Conservation (phyloP, 2,888 invertebrate species). For the Ommatoiulus sabulosus region DNA sequence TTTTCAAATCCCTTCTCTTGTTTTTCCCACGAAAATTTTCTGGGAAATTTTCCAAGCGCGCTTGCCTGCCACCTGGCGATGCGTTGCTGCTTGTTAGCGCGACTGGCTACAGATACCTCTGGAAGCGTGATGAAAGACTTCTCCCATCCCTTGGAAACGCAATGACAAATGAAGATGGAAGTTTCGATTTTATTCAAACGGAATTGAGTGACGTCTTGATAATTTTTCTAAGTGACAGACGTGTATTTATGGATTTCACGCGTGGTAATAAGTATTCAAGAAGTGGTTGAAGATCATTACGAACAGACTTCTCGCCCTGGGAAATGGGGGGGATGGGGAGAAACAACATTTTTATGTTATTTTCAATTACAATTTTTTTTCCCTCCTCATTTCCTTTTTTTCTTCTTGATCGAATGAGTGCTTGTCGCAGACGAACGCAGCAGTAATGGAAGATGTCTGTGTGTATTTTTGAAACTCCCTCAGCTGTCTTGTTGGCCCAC, state of each 20-base stretch:
- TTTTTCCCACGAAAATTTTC: neutral
- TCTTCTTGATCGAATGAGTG: neutral
- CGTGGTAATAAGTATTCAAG: neutral
- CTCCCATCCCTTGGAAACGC: neutral
- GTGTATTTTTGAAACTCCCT: neutral
- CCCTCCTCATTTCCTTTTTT: neutral
- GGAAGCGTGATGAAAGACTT: neutral
- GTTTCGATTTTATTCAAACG: slow-evolving; percentile 30
- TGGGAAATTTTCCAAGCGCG: neutral
- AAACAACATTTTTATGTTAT: neutral
- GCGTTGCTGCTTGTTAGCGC: neutral
- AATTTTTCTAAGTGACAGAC: slow-evolving; percentile 2
- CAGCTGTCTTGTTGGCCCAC: neutral
- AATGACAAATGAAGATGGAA: neutral
- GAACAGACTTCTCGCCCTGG: neutral
- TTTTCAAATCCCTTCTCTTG: neutral
- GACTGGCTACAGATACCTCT: neutral
- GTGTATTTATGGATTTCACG: slow-evolving; percentile 35
- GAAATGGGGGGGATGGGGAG: neutral
- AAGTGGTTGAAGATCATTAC: neutral
- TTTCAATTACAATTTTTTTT: neutral
- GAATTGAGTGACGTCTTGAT: slow-evolving; percentile 14
- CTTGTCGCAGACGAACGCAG: neutral
- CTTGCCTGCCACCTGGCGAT: slow-evolving; percentile 39
- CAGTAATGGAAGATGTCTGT: neutral